phyloP scores from a whole-genome alignment of 2,113 vertebrate genomes.

The Petrocephalus zakoni region DNA sequence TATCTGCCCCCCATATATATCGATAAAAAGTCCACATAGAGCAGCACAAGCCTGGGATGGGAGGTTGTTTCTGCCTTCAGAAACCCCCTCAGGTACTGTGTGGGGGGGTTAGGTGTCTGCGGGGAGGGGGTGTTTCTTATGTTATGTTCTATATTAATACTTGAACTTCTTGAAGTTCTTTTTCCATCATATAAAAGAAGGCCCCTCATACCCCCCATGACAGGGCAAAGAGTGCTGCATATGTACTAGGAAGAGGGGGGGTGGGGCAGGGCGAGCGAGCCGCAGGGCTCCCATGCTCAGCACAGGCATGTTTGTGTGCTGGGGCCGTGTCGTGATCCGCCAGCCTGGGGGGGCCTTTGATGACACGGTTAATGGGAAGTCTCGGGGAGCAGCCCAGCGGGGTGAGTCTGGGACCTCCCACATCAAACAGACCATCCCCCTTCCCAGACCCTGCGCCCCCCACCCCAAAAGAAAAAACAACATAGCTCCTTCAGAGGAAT shows the following conservation, averaged over 20 bases:
- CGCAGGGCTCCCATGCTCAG: constrained; percentile 73
- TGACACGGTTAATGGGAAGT: constrained; percentile 97
- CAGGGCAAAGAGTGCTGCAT: neutral
- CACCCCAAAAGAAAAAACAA: neutral
- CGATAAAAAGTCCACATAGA: constrained; percentile 26
- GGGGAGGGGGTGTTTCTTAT: too few species aligned
- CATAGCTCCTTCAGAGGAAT: constrained; percentile 48
- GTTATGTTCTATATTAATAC: too few species aligned
- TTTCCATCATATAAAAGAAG: too few species aligned
- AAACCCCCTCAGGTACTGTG: neutral
- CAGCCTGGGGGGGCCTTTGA: constrained; percentile 78
- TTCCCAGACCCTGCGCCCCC: constrained; percentile 39
- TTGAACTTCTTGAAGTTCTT: too few species aligned
- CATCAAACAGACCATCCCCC: constrained; percentile 78
- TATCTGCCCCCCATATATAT: constrained; percentile 45
- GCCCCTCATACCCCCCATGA: neutral
- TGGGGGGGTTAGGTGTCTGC: too few species aligned
- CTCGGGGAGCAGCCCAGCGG: constrained; percentile 79
- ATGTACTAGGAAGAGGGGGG: constrained; percentile 29
- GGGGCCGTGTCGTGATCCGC: constrained; percentile 94
- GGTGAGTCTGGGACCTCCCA: constrained; percentile 87
- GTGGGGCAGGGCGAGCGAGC: constrained; percentile 35
- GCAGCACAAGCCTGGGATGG: constrained; percentile 37
- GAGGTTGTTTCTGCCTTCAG: constrained; percentile 47
- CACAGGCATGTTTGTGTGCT: constrained; percentile 85